Evolutionary conservation across 2,113 vertebrate genomes (phyloP), one percentile per base, ranked within the genome.

Genomic region (Brachyhypopomus gauderio): DNA sequence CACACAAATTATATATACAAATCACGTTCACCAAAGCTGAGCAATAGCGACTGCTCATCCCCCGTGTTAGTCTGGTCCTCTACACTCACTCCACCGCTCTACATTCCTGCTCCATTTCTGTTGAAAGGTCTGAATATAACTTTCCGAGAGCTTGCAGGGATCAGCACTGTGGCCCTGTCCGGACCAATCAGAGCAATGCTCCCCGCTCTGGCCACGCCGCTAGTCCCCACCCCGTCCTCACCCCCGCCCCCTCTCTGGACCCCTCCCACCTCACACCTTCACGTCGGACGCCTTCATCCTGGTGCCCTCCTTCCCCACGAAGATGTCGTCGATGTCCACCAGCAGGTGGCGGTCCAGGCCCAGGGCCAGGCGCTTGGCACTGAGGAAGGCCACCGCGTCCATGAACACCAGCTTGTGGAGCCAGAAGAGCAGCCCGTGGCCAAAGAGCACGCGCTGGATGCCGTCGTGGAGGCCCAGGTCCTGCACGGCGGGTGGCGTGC

Each of bases 401-500:
- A 98, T 95, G 0, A 99, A 98, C 87, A 98, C 92, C 0, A 99
- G 91, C 87, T 98, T 98, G 90, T 99, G 97, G 78, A 99, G 93
- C 97, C 97, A 99, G 92, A 99, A 99, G 88, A 91, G 94, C 90
- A 99, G 92, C 89, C 97, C 98, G 93, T 99, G 97, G 85, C 97
- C 97, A 0, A 99, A 99, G 41, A 99, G 92, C 79, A 99, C 97
- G 1, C 97, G 93, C 91, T 99, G 97, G 86, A 99, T 98, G 30
- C 97, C 97, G 0, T 98, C 97, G 0, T 99, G 97, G 9, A 99
- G 96, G 22, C 97, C 97, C 88, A 98, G 92, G 92, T 99, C 97
- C 92, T 99, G 97, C 78, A 99, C 96, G 89, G 98, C 97, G 0
- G 0, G 97, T 97, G 12, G 97, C 96, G 6, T 98, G 97, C 84